Evolutionary conservation across 2,888 invertebrate genomes (phyloP).

Genomic region (Trachelus troglodyta): DNA sequence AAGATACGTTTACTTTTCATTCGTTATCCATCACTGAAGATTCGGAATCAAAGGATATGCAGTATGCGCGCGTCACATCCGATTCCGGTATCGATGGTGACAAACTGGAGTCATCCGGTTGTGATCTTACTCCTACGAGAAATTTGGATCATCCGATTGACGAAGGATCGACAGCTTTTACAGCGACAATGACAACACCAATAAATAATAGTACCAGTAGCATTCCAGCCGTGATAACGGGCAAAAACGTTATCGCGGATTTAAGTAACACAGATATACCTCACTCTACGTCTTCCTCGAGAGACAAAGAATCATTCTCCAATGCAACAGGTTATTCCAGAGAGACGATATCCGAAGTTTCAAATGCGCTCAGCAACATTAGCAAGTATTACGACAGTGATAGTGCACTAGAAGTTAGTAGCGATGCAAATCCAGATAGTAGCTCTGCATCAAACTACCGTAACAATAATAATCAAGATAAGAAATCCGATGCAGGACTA

Average conservation of each 20-base stretch:
- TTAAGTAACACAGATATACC: neutral
- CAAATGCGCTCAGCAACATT: conserved; percentile 16
- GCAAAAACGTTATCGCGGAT: neutral
- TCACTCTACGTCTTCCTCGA: conserved; percentile 17
- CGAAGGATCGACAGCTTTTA: neutral
- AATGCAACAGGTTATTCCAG: conserved; percentile 13
- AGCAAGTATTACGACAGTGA: conserved; percentile 22
- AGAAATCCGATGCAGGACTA: neutral
- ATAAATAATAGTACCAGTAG: neutral
- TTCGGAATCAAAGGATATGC: neutral
- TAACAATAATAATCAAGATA: neutral
- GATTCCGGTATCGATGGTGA: neutral
- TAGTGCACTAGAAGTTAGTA: conserved; percentile 8
- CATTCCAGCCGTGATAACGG: neutral
- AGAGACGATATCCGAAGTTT: conserved; percentile 16
- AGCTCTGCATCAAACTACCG: neutral
- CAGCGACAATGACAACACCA: neutral
- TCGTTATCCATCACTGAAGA: conserved; percentile 6
- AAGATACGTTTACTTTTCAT: conserved; percentile 22
- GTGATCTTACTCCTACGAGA: neutral
- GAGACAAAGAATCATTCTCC: conserved; percentile 14
- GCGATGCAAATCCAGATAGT: conserved; percentile 8
- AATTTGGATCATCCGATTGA: neutral
- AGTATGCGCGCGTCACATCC: neutral
- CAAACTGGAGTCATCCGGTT: conserved; percentile 10